These are phyloP conservation scores for Lottia scabra DNA, from an alignment of 2,888 invertebrate species.

Conservation along the genomic window DNA sequence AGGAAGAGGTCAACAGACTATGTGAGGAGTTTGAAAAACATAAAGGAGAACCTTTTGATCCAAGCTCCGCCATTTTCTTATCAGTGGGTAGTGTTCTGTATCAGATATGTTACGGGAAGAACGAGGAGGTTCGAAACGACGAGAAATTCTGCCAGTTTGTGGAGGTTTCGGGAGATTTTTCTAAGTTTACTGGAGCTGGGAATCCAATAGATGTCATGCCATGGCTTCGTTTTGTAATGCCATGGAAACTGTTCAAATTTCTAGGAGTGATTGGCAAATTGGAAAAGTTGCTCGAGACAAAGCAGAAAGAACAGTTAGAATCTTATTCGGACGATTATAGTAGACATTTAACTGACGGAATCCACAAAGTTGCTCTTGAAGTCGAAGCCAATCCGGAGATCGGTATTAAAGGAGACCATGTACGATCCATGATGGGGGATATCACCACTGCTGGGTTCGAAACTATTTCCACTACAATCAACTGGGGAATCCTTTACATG, in stretches of 20 bases:
- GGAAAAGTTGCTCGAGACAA: neutral
- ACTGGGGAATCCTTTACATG: neutral
- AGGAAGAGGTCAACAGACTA: conserved; percentile 13
- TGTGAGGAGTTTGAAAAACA: neutral
- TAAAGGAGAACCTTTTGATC: conserved; percentile 12
- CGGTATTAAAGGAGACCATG: neutral
- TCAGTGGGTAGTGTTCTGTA: conserved; percentile 22
- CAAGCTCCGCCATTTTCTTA: conserved; percentile 1
- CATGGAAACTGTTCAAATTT: conserved; percentile 20
- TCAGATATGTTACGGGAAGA: conserved; percentile 25
- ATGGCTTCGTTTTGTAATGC: conserved; percentile 30
- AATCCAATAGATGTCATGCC: conserved; percentile 39
- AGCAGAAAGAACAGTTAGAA: neutral
- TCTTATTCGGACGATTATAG: neutral
- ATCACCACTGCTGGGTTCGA: neutral
- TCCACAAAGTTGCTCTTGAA: neutral
- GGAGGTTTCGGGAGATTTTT: conserved; percentile 5
- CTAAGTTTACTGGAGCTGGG: conserved; percentile 23
- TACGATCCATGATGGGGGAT: neutral
- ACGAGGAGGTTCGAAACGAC: conserved; percentile 16
- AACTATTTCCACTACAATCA: neutral
- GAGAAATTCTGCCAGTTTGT: conserved; percentile 9
- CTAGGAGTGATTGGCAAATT: neutral
- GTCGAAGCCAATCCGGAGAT: neutral
- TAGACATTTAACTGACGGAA: neutral